Evolutionary conservation across 1,140 invertebrate genomes (phyloP).

Genomic region (Panulirus ornatus): DNA sequence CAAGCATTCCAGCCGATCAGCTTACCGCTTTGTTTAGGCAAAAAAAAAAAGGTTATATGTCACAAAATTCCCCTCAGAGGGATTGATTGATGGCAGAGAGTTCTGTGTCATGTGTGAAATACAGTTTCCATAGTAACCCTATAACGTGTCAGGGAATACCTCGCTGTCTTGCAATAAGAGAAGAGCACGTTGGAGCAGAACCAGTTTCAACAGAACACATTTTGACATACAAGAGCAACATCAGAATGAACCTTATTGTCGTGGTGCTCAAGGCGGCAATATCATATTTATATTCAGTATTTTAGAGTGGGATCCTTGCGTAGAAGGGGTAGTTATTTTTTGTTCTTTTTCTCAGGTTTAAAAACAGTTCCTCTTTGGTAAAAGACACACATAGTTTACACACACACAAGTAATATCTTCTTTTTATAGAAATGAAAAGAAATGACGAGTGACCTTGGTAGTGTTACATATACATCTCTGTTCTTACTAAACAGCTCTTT

Average conservation of each 20-base stretch:
- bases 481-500: conserved; percentile 6
- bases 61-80: conserved; percentile 27
- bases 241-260: not conserved
- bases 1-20: conserved; percentile 65
- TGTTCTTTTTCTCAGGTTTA: not conserved
- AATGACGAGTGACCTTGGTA: not conserved
- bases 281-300: too few species aligned
- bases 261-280: not conserved
- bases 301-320: not conserved
- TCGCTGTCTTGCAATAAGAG: too few species aligned
- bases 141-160: not conserved
- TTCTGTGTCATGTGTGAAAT: not conserved
- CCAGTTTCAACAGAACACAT: too few species aligned
- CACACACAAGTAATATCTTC: not conserved
- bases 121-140: not conserved
- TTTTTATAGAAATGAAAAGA: not conserved
- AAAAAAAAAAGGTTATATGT: conserved; percentile 54
- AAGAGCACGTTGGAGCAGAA: not conserved
- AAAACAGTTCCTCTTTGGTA: not conserved
- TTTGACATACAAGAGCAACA: not conserved
- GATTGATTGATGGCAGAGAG: not conserved
- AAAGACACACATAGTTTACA: not conserved
- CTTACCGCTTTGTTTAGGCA: conserved; percentile 55
- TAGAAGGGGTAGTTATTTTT: not conserved
- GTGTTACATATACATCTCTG: not conserved